Conservation (phyloP, 53 echinoderm and acorn worm species). For the Patiria pectinifera region DNA sequence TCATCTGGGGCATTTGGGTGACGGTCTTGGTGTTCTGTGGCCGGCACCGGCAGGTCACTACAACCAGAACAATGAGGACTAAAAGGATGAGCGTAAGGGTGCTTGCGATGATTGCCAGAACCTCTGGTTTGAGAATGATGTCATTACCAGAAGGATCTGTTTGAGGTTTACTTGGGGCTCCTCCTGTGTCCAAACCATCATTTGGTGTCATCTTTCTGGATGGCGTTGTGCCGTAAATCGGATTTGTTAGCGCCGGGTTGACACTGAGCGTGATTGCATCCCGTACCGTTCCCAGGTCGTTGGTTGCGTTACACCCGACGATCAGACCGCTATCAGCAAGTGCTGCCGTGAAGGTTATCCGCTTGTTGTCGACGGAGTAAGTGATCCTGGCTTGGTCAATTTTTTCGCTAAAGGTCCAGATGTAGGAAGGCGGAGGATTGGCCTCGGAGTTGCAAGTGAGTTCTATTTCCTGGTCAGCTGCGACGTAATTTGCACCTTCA, state of each 20-base stretch:
- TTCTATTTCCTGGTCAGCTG: constrained; percentile 63
- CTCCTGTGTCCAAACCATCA: constrained; percentile 5
- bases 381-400: constrained; percentile 63
- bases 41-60: constrained; percentile 85
- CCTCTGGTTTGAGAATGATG: constrained; percentile 60
- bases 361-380: constrained; percentile 53
- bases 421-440: constrained; percentile 73
- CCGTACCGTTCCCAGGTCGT: constrained; percentile 65
- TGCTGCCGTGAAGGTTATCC: constrained; percentile 61
- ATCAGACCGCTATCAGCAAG: constrained; percentile 69
- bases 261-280: constrained; percentile 44
- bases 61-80: constrained; percentile 79
- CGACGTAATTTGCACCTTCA: constrained; percentile 39
- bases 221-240: constrained; percentile 53
- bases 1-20: constrained; percentile 72
- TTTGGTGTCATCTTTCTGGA: constrained; percentile 49
- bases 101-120: constrained; percentile 84
- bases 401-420: constrained; percentile 69
- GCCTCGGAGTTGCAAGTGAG: constrained; percentile 76
- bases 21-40: constrained; percentile 76
- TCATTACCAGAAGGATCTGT: constrained; percentile 45
- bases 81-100: constrained; percentile 83
- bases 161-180: constrained; percentile 56
- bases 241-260: constrained; percentile 38
- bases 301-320: constrained; percentile 86